Evolutionary conservation across 2,797 vertebrate genomes (phyloP), one percentile per base, ranked within the genome.

Genomic region (Enteromius unitaeniatus): DNA sequence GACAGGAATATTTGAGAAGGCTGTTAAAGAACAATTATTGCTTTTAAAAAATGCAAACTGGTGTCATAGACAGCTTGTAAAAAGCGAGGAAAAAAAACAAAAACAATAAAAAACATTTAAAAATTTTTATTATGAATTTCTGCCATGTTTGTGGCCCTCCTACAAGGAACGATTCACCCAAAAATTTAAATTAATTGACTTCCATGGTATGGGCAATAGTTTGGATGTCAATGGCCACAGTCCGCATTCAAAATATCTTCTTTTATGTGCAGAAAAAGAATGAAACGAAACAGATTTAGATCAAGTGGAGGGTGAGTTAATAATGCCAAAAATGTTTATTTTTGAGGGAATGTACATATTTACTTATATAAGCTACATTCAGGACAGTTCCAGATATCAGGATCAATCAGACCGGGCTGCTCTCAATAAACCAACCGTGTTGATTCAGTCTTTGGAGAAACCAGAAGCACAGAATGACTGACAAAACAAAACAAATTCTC

Each of bases 361-460:
- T 62, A 14, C 13, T 62, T 28, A 13, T 62, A 28, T 62, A 62
- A 81, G 79, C 55, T 73, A 78, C 72, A 76, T 47, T 55, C 15
- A 53, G 40, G 45, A 70, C 45, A 47, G 62, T 45, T 85, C 42
- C 26, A n/a, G 17, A 47, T 87, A 55, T 77, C 77, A 85, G 79
- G 73, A 77, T 77, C 84, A 77, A 58, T 85, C 79, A 85, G 69
- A 28, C 40, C 23, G 68, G 58, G 64, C 72, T 21, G 65, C 69
- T 58, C 68, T 84, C 49, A 51, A 60, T 37, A 58, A 67, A 78
- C 69, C 23, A 40, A 79, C 42, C 42, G 23, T 74, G 51, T 58
- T 85, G 83, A 85, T 64, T 49, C 47, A 69, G 64, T 72, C 76
- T 67, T 77, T 81, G 28, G 86, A 79, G 80, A 70, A 23, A 31